Percentiles rank a stretch among this genome's conserved stretches.
These are phyloP conservation scores for Eustalomyia histrio DNA, from an alignment of 2,888 invertebrate species.

Conservation along the genomic window DNA sequence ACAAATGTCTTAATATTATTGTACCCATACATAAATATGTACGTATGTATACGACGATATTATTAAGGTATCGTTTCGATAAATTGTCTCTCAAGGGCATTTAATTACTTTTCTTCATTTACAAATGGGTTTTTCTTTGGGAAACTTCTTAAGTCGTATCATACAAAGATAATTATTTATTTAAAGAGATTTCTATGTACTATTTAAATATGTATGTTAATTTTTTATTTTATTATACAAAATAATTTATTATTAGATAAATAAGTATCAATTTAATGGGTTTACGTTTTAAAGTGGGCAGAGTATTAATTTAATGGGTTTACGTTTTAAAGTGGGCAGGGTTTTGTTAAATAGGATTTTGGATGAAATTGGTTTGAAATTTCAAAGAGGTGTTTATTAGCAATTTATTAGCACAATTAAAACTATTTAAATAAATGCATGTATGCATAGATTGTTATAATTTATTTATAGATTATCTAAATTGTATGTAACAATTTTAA, in stretches of 20 bases:
- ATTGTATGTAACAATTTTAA: too few species aligned
- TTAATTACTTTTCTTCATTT: conserved; percentile 55
- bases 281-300: not conserved
- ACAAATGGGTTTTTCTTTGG: conserved; percentile 17
- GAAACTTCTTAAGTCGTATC: not conserved
- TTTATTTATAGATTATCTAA: too few species aligned
- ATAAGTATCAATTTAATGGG: conserved; percentile 22
- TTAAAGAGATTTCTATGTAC: conserved; percentile 1
- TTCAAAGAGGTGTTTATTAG: not conserved
- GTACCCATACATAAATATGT: not conserved
- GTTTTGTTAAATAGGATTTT: not conserved
- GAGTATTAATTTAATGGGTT: conserved; percentile 23
- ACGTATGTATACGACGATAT: too few species aligned
- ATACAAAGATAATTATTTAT: conserved; percentile 11
- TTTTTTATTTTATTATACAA: not conserved
- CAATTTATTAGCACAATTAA: not conserved
- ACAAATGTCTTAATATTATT: conserved; percentile 42
- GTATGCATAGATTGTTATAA: not conserved
- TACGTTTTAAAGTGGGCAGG: not conserved
- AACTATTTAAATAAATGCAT: not conserved
- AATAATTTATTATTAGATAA: not conserved
- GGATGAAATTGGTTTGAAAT: not conserved
- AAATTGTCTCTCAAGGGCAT: conserved; percentile 58
- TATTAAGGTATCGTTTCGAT: conserved; percentile 36
- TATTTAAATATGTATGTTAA: not conserved